Evolutionary conservation across 2,888 invertebrate genomes (phyloP).

Genomic region (Chalcosyrphus nemorum): DNA sequence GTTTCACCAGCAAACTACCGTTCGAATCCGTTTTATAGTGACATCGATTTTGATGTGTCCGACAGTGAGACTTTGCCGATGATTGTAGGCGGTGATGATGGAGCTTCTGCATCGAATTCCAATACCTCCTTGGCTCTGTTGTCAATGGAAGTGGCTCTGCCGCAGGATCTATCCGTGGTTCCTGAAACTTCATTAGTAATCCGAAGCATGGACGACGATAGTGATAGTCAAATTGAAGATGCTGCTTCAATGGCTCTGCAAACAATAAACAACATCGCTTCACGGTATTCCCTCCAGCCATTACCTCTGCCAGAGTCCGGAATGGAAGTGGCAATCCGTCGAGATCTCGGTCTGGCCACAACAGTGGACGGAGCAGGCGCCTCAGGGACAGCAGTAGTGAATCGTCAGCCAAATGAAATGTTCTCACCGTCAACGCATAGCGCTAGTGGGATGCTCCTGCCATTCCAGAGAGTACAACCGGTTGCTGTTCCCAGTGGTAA

Average conservation of each 20-base stretch:
- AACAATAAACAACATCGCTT: constrained; percentile 71
- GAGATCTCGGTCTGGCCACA: constrained; percentile 78
- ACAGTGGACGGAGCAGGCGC: constrained; percentile 71
- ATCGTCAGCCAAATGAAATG: constrained; percentile 78
- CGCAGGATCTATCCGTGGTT: constrained; percentile 82
- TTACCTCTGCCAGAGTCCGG: constrained; percentile 80
- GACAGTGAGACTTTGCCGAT: constrained; percentile 84
- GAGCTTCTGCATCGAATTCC: constrained; percentile 75
- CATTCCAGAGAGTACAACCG: constrained; percentile 82
- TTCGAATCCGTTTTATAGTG: constrained; percentile 86
- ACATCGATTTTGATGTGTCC: constrained; percentile 89
- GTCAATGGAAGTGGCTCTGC: constrained; percentile 82
- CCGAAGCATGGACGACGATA: constrained; percentile 78
- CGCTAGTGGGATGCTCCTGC: constrained; percentile 80
- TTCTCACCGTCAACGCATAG: constrained; percentile 79
- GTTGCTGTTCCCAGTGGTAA: constrained; percentile 81
- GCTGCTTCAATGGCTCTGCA: constrained; percentile 76
- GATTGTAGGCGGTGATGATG: constrained; percentile 79
- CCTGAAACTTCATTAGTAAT: constrained; percentile 81
- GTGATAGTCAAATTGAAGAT: constrained; percentile 76
- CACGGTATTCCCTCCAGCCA: constrained; percentile 79
- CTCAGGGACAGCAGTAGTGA: constrained; percentile 54
- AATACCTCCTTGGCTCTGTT: constrained; percentile 76
- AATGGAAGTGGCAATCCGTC: constrained; percentile 81
- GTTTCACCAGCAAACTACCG: constrained; percentile 84